phyloP scores from a whole-genome alignment of 2,797 vertebrate genomes.

The Phalanger gymnotis region DNA sequence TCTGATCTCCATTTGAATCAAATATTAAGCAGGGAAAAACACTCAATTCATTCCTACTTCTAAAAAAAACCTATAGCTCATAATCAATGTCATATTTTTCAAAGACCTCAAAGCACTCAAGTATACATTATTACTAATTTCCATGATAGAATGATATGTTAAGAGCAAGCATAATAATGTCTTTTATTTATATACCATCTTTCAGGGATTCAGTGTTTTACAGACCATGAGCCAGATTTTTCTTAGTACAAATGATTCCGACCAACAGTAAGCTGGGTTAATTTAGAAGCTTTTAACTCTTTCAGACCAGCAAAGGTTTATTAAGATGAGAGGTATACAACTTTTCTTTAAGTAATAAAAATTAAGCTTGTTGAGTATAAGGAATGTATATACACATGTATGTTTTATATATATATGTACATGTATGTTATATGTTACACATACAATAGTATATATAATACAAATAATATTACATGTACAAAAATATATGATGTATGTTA shows the following conservation, averaged over 20 bases:
- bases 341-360: neutral
- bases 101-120: slow-evolving; percentile 42
- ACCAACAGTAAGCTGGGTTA: neutral
- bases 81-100: slow-evolving; percentile 33
- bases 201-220: neutral
- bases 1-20: slow-evolving; percentile 41
- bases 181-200: neutral
- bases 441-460: too few relatives aligned
- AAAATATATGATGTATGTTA: neutral
- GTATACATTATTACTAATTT: neutral
- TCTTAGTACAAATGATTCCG: slow-evolving; percentile 5
- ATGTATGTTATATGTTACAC: too few relatives aligned
- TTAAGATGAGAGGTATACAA: neutral
- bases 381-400: neutral
- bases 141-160: slow-evolving; percentile 2
- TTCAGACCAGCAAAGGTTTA: neutral
- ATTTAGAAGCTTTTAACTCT: neutral
- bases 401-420: neutral
- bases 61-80: slow-evolving; percentile 5
- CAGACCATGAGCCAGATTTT: neutral
- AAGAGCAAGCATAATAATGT: slow-evolving; percentile 8
- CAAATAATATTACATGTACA: too few relatives aligned
- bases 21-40: neutral
- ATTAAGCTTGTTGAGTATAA: neutral
- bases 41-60: slow-evolving; percentile 25